Base-by-base conservation (phyloP, 2,888 invertebrate genomes). In the Pseudeuparius sepicola region DNA sequence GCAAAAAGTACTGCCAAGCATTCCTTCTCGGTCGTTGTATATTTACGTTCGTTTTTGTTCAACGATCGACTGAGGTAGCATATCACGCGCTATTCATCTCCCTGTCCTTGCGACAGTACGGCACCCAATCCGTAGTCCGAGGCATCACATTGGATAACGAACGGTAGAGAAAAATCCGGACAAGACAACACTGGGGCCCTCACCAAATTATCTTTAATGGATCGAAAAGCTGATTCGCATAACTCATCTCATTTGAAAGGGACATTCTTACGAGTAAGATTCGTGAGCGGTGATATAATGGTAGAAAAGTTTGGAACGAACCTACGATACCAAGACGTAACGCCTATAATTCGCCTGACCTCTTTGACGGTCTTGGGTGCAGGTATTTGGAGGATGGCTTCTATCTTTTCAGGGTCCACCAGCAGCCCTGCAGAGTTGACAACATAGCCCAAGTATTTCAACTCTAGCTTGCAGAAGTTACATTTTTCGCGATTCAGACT, bases 141-240 rank as follows among this genome's bases (percentile, higher is more conserved):
- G n/a, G 47, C 42, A 24, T 47, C 47, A 3, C 42, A 37, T 18
- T 48, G 48, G 0, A 48, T 14, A 1, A 34, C 24, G 25, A 48
- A 48, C 3, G 39, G 39, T 7, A 23, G 16, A 6, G 12, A 24
- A 24, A 42, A 47, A 38, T 47, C 42, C 2, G 46, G 44, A 17
- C 46, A 43, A 18, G 23, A 28, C 12, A 45, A 20, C 4, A n/a
- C n/a, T n/a, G n/a, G n/a, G n/a, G n/a, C n/a, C n/a, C n/a, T n/a
- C n/a, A n/a, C n/a, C n/a, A n/a, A 45, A 35, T 4, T n/a, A n/a
- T n/a, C n/a, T n/a, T n/a, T n/a, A n/a, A n/a, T n/a, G n/a, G n/a
- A n/a, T n/a, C n/a, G n/a, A 13, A 43, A 46, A 7, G 40, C 25
- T 1, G 10, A 11, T 6, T 43, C 24, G 17, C 34, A 38, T n/a